These are phyloP conservation scores for Hyperoplus immaculatus DNA, from an alignment of 2,797 vertebrate species.

Conservation along the genomic window DNA sequence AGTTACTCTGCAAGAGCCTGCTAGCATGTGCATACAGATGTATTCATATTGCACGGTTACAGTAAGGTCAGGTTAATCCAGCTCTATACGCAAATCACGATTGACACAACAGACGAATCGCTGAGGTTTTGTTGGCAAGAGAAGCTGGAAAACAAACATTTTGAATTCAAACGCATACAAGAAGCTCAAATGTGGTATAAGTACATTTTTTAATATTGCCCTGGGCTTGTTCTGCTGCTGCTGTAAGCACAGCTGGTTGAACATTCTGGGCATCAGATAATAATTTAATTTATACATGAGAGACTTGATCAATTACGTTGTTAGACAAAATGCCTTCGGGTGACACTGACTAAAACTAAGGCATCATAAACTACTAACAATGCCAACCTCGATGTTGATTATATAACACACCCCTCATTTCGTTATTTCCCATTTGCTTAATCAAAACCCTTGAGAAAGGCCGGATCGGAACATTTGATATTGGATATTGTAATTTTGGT, in stretches of 20 bases:
- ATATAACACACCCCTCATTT: constrained; percentile 39
- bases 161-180: constrained; percentile 27
- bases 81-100: constrained; percentile 7
- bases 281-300: constrained; percentile 55
- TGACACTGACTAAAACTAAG: constrained; percentile 36
- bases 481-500: constrained; percentile 45
- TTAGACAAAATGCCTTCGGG: constrained; percentile 47
- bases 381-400: constrained; percentile 28
- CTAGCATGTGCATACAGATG: constrained; percentile 59
- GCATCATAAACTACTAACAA: constrained; percentile 27
- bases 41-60: constrained; percentile 43
- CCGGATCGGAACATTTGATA: constrained; percentile 49
- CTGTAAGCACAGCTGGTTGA: constrained; percentile 49
- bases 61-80: constrained; percentile 48
- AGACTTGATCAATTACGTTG: constrained; percentile 57
- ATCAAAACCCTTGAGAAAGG: constrained; percentile 42
- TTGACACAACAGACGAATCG: constrained; percentile 1
- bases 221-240: constrained; percentile 28
- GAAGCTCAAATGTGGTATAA: constrained; percentile 19
- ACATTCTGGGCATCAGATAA: constrained; percentile 44
- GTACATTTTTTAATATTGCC: constrained; percentile 43
- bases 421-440: constrained; percentile 49
- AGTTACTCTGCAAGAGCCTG: constrained; percentile 40
- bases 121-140: constrained; percentile 1
- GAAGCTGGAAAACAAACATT: constrained; percentile 27